Base-by-base conservation (phyloP, 64 coral and sea anemone species). In the Exaiptasia diaphana region DNA sequence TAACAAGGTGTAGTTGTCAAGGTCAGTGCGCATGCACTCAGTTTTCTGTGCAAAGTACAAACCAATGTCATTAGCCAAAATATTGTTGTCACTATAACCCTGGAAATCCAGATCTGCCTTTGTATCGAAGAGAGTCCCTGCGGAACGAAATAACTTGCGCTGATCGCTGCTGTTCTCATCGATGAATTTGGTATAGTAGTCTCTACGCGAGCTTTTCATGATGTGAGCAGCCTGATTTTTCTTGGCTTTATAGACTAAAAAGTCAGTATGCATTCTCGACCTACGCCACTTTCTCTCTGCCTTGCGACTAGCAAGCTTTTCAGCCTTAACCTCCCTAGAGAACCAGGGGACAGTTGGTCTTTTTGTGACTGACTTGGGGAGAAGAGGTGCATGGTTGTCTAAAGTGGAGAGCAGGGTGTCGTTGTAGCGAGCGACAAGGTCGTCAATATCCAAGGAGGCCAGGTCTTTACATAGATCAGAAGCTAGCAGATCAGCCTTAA, bases 301-400 rank as follows among this genome's bases (percentile, higher is more conserved):
- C 31, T 52, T 39, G 30, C 64, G 44, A 13, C 64, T 31, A 35
- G 42, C 45, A 48, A 45, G 34, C 14, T 72, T 79, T 58, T 61
- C 75, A 80, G 75, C 35, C 32, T 73, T 73, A 37, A 88, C 71
- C 21, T 67, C 63, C 3, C 77, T 30, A 18, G 26, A 67, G 29
- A 76, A 86, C 83, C 83, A 86, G 37, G 57, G 83, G 0, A 86
- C 39, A n/a, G 32, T 86, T 64, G 57, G 72, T 67, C 53, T 46
- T 44, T 61, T 76, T 63, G 53, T 65, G 24, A 86, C 46, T 50
- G 73, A 67, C 52, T 78, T 69, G 3, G 13, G 77, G 34, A 53
- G 77, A 35, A 87, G 31, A 25, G 57, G 73, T 25, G 84, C 84
- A 77, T 87, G 84, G 7, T 25, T 31, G 31, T 86, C 71, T 44